phyloP scores from a whole-genome alignment of 2,888 invertebrate genomes.

The Halocaridina rubra region DNA sequence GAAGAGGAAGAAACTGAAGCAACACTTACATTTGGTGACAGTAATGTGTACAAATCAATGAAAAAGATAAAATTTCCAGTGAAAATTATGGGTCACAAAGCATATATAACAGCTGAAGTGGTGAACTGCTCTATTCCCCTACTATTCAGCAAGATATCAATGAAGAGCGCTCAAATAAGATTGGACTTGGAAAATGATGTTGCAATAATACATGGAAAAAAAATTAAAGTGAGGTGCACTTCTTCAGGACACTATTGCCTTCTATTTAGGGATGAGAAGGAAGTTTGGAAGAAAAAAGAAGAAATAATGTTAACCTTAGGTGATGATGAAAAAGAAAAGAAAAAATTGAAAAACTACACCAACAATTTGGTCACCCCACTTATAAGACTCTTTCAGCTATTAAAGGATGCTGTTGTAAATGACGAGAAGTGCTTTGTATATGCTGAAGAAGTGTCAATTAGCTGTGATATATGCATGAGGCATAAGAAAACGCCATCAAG shows the following conservation, averaged over 20 bases:
- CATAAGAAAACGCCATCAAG: slow-evolving; percentile 8
- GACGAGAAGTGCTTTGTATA: too few species aligned
- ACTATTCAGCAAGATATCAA: not conserved
- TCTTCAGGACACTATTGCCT: slow-evolving; percentile 9
- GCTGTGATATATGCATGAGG: not conserved
- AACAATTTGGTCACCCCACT: not conserved
- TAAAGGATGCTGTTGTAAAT: too few species aligned
- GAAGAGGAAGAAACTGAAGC: not conserved
- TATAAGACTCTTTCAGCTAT: too few species aligned
- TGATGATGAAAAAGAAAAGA: not conserved
- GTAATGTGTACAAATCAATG: not conserved
- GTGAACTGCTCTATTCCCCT: slow-evolving; percentile 1
- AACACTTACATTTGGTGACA: not conserved
- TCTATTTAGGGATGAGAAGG: not conserved
- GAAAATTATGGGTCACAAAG: not conserved
- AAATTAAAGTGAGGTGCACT: too few species aligned
- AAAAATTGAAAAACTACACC: not conserved
- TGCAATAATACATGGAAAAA: too few species aligned
- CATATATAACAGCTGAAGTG: too few species aligned
- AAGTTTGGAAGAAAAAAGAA: slow-evolving; percentile 8
- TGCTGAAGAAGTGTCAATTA: slow-evolving; percentile 6
- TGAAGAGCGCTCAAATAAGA: not conserved
- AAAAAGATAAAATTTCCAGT: not conserved
- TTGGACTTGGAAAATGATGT: not conserved
- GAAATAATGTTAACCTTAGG: not conserved